Conservation (phyloP, 1,140 invertebrate species). For the Hylyphantes graminicola region DNA sequence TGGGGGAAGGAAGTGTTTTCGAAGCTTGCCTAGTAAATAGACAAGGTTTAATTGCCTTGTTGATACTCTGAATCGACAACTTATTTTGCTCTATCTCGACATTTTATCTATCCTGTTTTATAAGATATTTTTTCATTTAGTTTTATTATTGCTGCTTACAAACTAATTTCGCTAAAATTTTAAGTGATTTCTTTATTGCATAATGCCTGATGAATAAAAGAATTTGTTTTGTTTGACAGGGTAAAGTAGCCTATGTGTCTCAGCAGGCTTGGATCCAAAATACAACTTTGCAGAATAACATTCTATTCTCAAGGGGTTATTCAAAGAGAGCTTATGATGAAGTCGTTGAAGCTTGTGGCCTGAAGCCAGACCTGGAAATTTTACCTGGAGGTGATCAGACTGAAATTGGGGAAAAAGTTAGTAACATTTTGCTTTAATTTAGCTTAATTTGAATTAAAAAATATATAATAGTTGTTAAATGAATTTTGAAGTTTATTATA, state of each 20-base stretch:
- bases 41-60: too few species aligned
- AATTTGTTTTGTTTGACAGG: conserved; percentile 60
- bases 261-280: conserved; percentile 76
- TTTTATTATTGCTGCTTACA: too few species aligned
- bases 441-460: neutral
- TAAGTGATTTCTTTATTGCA: too few species aligned
- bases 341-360: conserved; percentile 65
- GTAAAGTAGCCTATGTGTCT: conserved; percentile 69
- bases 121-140: too few species aligned
- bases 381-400: conserved; percentile 69
- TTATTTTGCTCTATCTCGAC: too few species aligned
- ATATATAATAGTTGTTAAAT: neutral
- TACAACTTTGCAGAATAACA: conserved; percentile 70
- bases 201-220: too few species aligned
- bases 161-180: too few species aligned
- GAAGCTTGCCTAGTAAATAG: too few species aligned
- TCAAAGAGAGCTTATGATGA: conserved; percentile 65
- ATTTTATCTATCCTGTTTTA: too few species aligned
- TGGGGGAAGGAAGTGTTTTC: too few species aligned
- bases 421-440: neutral
- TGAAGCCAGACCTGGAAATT: conserved; percentile 63
- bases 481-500: neutral
- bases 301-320: conserved; percentile 74
- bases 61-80: too few species aligned
- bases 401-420: conserved; percentile 71